Evolutionary conservation across 2,888 invertebrate species (phyloP).

Genomic region (Drosophila recens): DNA sequence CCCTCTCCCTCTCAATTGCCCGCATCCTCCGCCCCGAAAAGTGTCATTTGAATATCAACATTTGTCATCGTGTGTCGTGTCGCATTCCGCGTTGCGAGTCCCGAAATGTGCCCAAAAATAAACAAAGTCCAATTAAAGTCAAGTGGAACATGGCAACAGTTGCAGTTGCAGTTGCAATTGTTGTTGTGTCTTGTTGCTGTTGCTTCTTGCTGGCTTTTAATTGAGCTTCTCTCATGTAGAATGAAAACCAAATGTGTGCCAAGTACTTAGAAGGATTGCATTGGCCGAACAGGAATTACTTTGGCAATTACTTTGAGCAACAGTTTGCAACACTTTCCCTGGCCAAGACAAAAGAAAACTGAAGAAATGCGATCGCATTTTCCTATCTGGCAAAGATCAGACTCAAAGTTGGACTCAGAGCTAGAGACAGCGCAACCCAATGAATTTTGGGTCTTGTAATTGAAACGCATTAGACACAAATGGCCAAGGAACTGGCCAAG

Average conservation of each 20-base stretch:
- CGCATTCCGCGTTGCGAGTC: conserved; percentile 65
- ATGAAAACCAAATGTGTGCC: conserved; percentile 68
- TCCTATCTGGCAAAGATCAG: conserved; percentile 59
- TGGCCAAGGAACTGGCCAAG: conserved; percentile 30
- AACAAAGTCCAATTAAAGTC: conserved; percentile 77
- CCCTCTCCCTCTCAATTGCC: conserved; percentile 14
- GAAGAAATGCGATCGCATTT: conserved; percentile 17
- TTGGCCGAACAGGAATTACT: conserved; percentile 24
- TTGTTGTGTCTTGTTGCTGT: conserved; percentile 5
- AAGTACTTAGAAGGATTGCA: conserved; percentile 64
- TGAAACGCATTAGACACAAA: conserved; percentile 73
- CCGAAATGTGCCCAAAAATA: conserved; percentile 77
- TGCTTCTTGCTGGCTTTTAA: conserved; percentile 62
- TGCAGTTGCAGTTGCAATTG: conserved; percentile 30
- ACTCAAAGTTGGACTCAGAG: conserved; percentile 32
- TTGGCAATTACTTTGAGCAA: conserved; percentile 68
- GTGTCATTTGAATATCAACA: conserved; percentile 81
- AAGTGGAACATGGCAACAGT: conserved; percentile 47
- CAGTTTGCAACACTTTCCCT: conserved; percentile 72
- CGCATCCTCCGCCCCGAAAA: conserved; percentile 57
- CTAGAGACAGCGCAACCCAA: conserved; percentile 35
- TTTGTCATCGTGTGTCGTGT: conserved; percentile 81
- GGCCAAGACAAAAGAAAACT: conserved; percentile 30
- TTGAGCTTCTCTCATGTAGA: conserved; percentile 66
- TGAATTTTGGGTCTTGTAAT: conserved; percentile 72